phyloP scores from a whole-genome alignment of 2,113 vertebrate genomes.

The Choloepus hoffmanni region DNA sequence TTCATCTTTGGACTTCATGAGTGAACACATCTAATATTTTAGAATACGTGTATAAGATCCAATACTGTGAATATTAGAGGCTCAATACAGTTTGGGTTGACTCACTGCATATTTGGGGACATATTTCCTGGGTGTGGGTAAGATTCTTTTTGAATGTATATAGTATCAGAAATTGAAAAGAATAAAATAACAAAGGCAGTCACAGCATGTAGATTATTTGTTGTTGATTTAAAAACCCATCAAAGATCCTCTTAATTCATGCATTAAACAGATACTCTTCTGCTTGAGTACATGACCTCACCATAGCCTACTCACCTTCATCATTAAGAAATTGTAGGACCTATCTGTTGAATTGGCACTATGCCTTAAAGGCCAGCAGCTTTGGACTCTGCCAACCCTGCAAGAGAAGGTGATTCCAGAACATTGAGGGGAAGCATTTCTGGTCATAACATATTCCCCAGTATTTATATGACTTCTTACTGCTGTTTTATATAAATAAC shows the following conservation, averaged over 20 bases:
- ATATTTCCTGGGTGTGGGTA: not conserved
- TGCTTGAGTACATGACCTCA: not conserved
- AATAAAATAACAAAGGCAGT: not conserved
- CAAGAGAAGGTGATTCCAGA: constrained; percentile 38
- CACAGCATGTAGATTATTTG: not conserved
- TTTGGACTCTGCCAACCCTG: not conserved
- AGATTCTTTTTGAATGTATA: constrained; percentile 20
- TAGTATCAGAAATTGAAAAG: not conserved
- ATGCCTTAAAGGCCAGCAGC: not conserved
- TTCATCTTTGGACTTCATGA: constrained; percentile 6
- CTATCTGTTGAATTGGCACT: constrained; percentile 35
- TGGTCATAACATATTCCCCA: not conserved
- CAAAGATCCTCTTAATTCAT: not conserved
- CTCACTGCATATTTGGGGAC: not conserved
- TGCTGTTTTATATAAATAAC: constrained; percentile 4
- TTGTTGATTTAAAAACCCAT: constrained; percentile 24
- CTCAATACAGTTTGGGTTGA: not conserved
- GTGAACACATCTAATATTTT: not conserved
- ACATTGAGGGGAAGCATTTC: constrained; percentile 27
- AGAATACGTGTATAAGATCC: not conserved
- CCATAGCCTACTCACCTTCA: not conserved
- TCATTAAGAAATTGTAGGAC: not conserved
- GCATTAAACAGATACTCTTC: not conserved
- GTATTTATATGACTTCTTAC: constrained; percentile 19
- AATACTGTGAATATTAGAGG: not conserved